A percentile compares a stretch with the other conserved stretches of the same genome.
phyloP scores from a whole-genome alignment of 2,888 invertebrate species.

The Diaphora mendica region DNA sequence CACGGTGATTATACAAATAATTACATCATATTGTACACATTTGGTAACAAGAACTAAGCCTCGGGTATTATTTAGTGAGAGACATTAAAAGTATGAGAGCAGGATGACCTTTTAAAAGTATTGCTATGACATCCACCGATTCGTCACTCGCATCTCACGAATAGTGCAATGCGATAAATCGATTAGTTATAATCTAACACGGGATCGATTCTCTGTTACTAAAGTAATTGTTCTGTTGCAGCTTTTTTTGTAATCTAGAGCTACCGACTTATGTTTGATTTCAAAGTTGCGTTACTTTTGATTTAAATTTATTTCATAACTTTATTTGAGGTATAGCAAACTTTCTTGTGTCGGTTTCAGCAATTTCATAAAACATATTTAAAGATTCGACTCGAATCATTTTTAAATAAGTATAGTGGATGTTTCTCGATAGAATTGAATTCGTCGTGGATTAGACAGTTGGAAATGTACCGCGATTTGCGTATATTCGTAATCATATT shows the following conservation, averaged over 20 bases:
- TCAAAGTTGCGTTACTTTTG: conserved; percentile 39
- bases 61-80: conserved; percentile 71
- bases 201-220: conserved; percentile 50
- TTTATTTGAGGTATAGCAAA: conserved; percentile 17
- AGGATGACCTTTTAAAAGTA: conserved; percentile 74
- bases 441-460: conserved; percentile 3
- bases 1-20: conserved; percentile 33
- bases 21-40: conserved; percentile 55
- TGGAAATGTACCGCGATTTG: neutral
- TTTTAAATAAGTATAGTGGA: conserved; percentile 7
- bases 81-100: conserved; percentile 84
- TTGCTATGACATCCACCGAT: conserved; percentile 71
- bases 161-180: conserved; percentile 50
- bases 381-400: conserved; percentile 17
- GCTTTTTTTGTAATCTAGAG: conserved; percentile 31
- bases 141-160: conserved; percentile 55
- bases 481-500: neutral
- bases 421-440: conserved; percentile 4
- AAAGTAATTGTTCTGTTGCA: conserved; percentile 46
- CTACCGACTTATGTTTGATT: conserved; percentile 31
- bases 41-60: conserved; percentile 58
- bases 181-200: conserved; percentile 53
- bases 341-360: conserved; percentile 18
- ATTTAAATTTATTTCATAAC: conserved; percentile 28
- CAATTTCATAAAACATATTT: conserved; percentile 11